Evolutionary conservation across 2,113 vertebrate genomes (phyloP).

Genomic region (Acanthochromis polyacanthus): DNA sequence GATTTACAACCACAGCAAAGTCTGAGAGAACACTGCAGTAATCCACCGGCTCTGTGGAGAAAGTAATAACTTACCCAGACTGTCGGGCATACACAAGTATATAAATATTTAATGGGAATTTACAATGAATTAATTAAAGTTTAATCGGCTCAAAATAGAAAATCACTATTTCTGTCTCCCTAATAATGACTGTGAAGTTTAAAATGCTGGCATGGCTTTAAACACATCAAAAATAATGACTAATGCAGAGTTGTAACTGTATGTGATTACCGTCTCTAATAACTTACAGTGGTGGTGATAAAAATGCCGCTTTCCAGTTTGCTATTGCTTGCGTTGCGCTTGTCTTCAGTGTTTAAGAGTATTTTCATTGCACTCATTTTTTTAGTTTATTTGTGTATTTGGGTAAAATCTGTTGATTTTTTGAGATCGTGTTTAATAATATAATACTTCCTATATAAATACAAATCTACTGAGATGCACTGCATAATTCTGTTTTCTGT

Average conservation of each 20-base stretch:
- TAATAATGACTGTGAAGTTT: not conserved
- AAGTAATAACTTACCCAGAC: conserved; percentile 44
- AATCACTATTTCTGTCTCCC: conserved; percentile 6
- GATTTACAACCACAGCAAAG: conserved; percentile 51
- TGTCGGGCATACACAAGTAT: conserved; percentile 19
- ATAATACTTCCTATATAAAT: no score
- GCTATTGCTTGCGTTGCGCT: not conserved
- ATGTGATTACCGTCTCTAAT: not conserved
- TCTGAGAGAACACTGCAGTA: conserved; percentile 34
- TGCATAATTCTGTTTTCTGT: not conserved
- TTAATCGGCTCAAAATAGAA: conserved; percentile 26
- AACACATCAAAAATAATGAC: not conserved
- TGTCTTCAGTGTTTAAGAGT: not conserved
- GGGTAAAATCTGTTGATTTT: not conserved
- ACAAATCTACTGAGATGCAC: not conserved
- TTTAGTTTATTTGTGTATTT: not conserved
- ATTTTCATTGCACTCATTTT: no score
- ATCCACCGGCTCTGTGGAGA: conserved; percentile 43
- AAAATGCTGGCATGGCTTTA: not conserved
- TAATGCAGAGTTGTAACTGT: not conserved
- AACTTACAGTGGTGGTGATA: not conserved
- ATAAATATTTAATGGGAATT: conserved; percentile 26
- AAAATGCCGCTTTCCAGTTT: not conserved
- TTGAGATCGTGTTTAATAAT: no score
- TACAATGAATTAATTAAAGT: conserved; percentile 25